A percentile compares a stretch with the other conserved stretches of the same genome.
These are phyloP conservation scores for Drosophila infuscata DNA, from an alignment of 2,888 invertebrate genomes.

Conservation along the genomic window DNA sequence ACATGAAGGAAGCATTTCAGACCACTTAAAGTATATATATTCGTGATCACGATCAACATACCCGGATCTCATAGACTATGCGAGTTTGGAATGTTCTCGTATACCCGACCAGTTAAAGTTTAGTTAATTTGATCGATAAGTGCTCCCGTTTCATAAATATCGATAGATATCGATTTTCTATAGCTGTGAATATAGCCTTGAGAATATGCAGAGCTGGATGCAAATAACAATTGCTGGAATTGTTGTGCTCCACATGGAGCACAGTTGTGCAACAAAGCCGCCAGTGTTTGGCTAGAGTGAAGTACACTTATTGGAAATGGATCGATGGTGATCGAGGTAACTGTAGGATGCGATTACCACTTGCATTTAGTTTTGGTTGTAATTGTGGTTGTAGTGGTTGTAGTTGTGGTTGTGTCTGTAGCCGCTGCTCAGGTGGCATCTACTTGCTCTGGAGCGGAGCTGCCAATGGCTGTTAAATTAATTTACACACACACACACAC, in stretches of 20 bases:
- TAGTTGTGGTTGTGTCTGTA: slow-evolving; percentile 6
- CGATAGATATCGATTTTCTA: not conserved
- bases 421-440: slow-evolving; percentile 32
- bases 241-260: not conserved
- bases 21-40: not conserved
- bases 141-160: not conserved
- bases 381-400: slow-evolving; percentile 1
- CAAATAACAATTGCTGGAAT: not conserved
- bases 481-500: slow-evolving; percentile 37
- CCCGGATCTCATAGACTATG: no score
- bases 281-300: slow-evolving; percentile 34
- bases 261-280: slow-evolving; percentile 30
- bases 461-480: slow-evolving; percentile 69
- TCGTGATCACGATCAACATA: not conserved
- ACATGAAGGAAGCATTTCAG: not conserved
- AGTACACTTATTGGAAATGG: slow-evolving; percentile 29
- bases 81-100: not conserved
- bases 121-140: not conserved
- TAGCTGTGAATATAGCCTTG: not conserved
- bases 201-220: not conserved
- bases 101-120: not conserved
- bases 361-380: slow-evolving; percentile 15
- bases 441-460: slow-evolving; percentile 7
- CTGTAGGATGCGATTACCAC: slow-evolving; percentile 41
- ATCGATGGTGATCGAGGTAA: slow-evolving; percentile 31